Percentiles rank a stretch among this genome's conserved stretches.
phyloP scores from a whole-genome alignment of 92 coral and sea anemone genomes.

The Actinostola sp. region DNA sequence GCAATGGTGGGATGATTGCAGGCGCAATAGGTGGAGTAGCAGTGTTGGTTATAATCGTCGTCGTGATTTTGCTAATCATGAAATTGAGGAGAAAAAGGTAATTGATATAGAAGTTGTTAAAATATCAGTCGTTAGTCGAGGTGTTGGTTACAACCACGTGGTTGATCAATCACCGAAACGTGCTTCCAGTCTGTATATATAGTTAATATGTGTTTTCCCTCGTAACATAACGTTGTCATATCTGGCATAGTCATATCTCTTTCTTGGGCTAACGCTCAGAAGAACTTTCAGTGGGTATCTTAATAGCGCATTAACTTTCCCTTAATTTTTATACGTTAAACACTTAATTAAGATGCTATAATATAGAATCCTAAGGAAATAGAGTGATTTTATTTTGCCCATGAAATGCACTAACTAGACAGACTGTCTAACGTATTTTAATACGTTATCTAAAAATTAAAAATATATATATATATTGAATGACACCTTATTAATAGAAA shows the following conservation, averaged over 20 bases:
- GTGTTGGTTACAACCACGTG: too few species aligned
- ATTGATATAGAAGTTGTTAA: not conserved
- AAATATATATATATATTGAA: not conserved
- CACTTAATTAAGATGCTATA: not conserved
- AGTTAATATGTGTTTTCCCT: too few species aligned
- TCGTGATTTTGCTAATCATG: not conserved
- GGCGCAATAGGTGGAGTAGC: conserved; percentile 7
- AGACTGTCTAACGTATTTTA: too few species aligned
- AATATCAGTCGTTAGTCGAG: too few species aligned
- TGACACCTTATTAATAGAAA: conserved; percentile 3
- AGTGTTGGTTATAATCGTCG: not conserved
- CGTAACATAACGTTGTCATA: too few species aligned
- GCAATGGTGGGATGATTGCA: not conserved
- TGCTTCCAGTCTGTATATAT: not conserved
- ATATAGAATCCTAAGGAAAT: not conserved
- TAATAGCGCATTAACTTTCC: too few species aligned
- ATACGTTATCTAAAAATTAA: too few species aligned
- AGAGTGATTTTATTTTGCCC: not conserved
- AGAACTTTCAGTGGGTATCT: not conserved
- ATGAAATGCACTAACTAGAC: too few species aligned
- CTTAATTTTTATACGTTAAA: not conserved
- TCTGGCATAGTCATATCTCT: too few species aligned
- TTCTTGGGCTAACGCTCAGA: not conserved
- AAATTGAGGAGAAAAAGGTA: conserved; percentile 1
- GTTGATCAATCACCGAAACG: not conserved